Conservation (phyloP, 2,888 invertebrate species). For the Mellilla xanthometata region DNA sequence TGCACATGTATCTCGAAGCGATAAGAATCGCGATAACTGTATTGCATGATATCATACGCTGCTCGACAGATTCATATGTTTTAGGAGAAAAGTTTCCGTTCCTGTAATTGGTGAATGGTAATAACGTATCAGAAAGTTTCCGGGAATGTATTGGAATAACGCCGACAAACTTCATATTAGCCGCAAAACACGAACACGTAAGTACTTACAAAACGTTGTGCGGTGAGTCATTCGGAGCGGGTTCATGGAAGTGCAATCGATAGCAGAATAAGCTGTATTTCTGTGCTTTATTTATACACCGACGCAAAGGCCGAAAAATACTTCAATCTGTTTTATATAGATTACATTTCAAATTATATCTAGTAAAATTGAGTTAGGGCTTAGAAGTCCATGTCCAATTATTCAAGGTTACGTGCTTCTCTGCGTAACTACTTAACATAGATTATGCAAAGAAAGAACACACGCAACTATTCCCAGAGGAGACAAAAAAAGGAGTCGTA, state of each 20-base stretch:
- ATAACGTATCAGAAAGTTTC: neutral
- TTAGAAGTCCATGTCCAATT: too few species aligned
- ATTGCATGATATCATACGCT: conserved; percentile 6
- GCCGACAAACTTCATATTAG: conserved; percentile 1
- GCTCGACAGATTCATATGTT: neutral
- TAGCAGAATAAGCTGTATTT: conserved; percentile 11
- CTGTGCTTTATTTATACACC: conserved; percentile 6
- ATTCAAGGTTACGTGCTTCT: too few species aligned
- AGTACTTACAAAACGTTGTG: conserved; percentile 1
- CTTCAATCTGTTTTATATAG: neutral
- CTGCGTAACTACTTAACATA: neutral
- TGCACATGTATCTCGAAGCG: neutral
- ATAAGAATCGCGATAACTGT: conserved; percentile 7
- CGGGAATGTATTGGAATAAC: too few species aligned
- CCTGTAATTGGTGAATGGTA: neutral
- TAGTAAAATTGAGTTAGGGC: too few species aligned
- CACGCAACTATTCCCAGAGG: neutral
- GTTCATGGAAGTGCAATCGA: conserved; percentile 40
- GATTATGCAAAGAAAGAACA: neutral
- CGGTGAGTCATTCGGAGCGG: conserved; percentile 21
- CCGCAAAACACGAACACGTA: too few species aligned
- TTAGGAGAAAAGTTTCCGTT: neutral
- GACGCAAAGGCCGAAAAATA: conserved; percentile 2
- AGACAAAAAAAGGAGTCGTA: too few species aligned
- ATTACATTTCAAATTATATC: too few species aligned